Percentiles rank a stretch among this genome's conserved stretches.
phyloP scores from a whole-genome alignment of 2,113 vertebrate species.

The Quiscalus mexicanus region DNA sequence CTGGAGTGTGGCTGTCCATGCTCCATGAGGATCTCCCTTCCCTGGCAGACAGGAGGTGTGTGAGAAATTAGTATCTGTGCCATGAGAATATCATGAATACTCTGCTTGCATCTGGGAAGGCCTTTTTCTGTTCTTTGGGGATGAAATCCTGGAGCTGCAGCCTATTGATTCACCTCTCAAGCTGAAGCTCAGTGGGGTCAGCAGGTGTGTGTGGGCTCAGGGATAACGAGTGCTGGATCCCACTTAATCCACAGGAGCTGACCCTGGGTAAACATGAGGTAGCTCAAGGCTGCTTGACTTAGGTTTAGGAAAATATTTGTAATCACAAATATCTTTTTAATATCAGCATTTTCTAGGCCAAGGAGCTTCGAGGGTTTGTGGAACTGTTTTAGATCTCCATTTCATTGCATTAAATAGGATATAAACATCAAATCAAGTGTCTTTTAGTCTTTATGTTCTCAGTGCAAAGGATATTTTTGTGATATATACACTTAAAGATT shows the following conservation, averaged over 20 bases:
- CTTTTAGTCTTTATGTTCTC: neutral
- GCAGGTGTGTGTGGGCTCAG: neutral
- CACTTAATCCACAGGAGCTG: constrained; percentile 23
- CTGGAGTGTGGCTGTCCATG: neutral
- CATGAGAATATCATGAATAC: neutral
- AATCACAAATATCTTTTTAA: neutral
- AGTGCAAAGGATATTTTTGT: neutral
- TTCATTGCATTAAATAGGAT: neutral
- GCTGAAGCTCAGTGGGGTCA: neutral
- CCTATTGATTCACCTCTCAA: constrained; percentile 23
- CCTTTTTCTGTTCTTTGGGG: neutral
- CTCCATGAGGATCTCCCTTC: neutral
- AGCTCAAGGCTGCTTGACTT: neutral
- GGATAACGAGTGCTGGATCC: neutral
- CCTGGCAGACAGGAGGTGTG: neutral
- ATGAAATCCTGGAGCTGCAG: neutral
- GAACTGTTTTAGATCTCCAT: neutral
- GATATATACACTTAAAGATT: neutral
- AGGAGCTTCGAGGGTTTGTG: neutral
- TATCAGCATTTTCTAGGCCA: neutral
- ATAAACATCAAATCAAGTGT: neutral
- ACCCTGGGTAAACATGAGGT: neutral
- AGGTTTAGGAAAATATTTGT: constrained; percentile 2
- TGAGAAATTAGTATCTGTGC: neutral
- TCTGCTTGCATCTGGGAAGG: neutral